phyloP scores from a whole-genome alignment of 2,888 invertebrate genomes.

The Drosophila neotestacea region DNA sequence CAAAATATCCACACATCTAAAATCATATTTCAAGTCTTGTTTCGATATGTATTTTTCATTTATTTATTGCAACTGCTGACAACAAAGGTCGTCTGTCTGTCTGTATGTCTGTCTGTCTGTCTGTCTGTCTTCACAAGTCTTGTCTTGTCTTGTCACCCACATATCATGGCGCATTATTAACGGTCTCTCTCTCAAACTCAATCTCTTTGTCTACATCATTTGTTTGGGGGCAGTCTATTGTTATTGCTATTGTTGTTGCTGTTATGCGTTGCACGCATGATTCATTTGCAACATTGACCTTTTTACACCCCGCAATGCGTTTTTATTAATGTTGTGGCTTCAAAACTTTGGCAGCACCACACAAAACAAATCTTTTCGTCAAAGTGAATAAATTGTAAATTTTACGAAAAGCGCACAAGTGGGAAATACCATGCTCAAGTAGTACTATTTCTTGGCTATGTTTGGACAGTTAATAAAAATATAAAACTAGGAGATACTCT shows the following conservation, averaged over 20 bases:
- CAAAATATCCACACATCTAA: conserved; percentile 59
- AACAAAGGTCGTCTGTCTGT: conserved; percentile 54
- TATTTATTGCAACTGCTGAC: conserved; percentile 61
- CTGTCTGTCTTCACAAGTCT: conserved; percentile 6
- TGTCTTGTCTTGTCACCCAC: conserved; percentile 58
- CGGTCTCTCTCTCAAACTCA: conserved; percentile 14
- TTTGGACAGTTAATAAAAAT: neutral
- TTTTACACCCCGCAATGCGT: conserved; percentile 16
- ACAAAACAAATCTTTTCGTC: conserved; percentile 13
- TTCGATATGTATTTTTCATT: conserved; percentile 44
- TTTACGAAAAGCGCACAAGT: neutral
- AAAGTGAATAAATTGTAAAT: conserved; percentile 6
- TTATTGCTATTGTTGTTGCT: conserved; percentile 1
- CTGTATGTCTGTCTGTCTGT: neutral
- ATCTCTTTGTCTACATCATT: neutral
- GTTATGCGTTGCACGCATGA: conserved; percentile 35
- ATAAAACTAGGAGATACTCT: neutral
- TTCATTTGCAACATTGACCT: conserved; percentile 46
- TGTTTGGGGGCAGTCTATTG: no score
- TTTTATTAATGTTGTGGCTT: conserved; percentile 41
- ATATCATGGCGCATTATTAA: conserved; percentile 41
- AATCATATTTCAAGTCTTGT: conserved; percentile 39
- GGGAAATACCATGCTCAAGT: neutral
- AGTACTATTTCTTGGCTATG: neutral
- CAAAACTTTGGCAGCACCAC: conserved; percentile 26